phyloP scores from a whole-genome alignment of 2,113 vertebrate species.

The Craseonycteris thonglongyai region DNA sequence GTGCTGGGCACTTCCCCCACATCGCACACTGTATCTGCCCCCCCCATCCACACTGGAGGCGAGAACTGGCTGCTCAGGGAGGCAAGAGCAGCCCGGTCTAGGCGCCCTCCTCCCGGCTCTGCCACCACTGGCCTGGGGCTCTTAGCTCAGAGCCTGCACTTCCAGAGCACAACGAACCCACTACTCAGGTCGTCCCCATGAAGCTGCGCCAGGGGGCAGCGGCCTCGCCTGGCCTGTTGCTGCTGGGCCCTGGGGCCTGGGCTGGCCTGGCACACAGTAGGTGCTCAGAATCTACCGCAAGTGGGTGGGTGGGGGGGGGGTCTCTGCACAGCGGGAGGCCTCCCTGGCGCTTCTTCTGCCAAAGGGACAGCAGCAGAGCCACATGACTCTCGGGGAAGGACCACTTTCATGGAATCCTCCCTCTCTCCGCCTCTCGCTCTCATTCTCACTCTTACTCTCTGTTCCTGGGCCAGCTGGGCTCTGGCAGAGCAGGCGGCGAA shows the following conservation, averaged over 20 bases:
- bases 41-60: background rate
- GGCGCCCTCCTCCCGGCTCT: too few species aligned
- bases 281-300: background rate
- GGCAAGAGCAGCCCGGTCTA: background rate
- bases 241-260: too few species aligned
- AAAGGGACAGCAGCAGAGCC: background rate
- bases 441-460: background rate
- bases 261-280: background rate
- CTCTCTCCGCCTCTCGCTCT: background rate
- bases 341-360: background rate
- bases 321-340: background rate
- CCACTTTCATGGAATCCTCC: background rate
- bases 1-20: background rate
- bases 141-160: accelerated
- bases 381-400: background rate
- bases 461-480: background rate
- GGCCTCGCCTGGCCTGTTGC: background rate
- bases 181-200: accelerated
- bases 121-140: accelerated
- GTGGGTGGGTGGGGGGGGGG: background rate
- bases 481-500: background rate
- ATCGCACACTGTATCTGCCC: accelerated
- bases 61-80: accelerated
- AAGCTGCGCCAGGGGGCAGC: background rate
- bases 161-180: accelerated